phyloP scores from a whole-genome alignment of 2,797 vertebrate species.

The Diplodus sargus region DNA sequence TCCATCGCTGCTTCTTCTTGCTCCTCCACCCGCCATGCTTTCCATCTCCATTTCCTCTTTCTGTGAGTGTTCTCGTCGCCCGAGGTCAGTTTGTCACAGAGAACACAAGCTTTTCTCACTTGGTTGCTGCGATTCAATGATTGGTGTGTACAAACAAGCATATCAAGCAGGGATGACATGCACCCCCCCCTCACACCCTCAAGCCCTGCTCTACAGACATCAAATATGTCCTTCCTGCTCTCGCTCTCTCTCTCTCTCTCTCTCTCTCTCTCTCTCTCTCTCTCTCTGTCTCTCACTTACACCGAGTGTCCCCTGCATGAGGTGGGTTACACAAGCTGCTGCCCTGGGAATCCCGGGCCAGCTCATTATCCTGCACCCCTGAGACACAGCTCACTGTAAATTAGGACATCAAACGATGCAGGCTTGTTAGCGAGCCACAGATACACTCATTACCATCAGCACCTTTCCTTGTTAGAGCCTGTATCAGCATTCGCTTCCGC shows the following conservation, averaged over 20 bases:
- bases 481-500: conserved; percentile 63
- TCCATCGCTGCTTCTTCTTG: conserved; percentile 8
- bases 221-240: conserved; percentile 60
- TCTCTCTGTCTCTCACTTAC: conserved; percentile 53
- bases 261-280: background rate
- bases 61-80: conserved; percentile 73
- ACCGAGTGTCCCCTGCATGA: conserved; percentile 65
- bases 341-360: conserved; percentile 78
- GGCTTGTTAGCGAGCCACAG: conserved; percentile 78
- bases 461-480: conserved; percentile 78
- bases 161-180: conserved; percentile 77
- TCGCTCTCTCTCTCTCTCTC: conserved; percentile 35
- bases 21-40: conserved; percentile 38
- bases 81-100: conserved; percentile 81
- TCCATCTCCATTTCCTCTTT: conserved; percentile 71
- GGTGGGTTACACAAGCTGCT: conserved; percentile 81
- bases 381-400: conserved; percentile 79
- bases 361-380: conserved; percentile 81
- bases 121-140: conserved; percentile 76
- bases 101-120: conserved; percentile 83
- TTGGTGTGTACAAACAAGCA: conserved; percentile 81
- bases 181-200: conserved; percentile 37
- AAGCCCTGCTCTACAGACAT: conserved; percentile 56
- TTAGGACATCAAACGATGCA: conserved; percentile 76
- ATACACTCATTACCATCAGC: conserved; percentile 80